Conservation (phyloP, 1,140 invertebrate species). For the Planococcus citri region DNA sequence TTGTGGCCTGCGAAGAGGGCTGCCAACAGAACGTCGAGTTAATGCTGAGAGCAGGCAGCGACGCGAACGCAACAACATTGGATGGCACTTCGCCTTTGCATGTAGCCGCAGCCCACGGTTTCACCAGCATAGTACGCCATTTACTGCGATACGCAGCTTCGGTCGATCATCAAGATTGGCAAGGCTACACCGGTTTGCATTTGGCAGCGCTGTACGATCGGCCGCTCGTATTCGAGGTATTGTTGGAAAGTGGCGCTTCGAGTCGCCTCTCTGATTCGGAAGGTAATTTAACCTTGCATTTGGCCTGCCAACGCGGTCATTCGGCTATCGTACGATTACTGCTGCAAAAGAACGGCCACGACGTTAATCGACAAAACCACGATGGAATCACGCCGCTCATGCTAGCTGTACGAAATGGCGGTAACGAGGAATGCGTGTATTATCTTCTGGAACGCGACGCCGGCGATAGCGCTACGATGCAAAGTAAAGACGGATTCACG, state of each 20-base stretch:
- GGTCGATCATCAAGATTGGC: neutral
- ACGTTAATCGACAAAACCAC: neutral
- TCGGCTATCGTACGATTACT: conserved; percentile 68
- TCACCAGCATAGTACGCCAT: neutral
- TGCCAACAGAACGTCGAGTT: neutral
- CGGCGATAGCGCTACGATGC: neutral
- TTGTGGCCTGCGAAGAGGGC: neutral
- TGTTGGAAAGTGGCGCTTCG: conserved; percentile 54
- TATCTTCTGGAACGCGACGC: neutral
- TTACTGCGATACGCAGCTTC: neutral
- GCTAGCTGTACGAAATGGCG: neutral
- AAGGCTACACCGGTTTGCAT: conserved; percentile 50
- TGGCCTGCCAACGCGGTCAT: conserved; percentile 91
- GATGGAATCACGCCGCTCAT: neutral
- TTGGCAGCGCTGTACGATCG: conserved; percentile 91
- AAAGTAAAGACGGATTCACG: neutral
- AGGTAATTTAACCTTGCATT: conserved; percentile 54
- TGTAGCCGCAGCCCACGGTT: neutral
- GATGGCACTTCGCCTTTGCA: neutral
- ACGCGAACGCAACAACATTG: neutral
- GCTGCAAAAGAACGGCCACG: conserved; percentile 49
- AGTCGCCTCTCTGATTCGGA: neutral
- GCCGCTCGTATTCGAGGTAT: conserved; percentile 62
- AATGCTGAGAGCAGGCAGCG: neutral
- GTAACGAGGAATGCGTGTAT: neutral